These are phyloP conservation scores for Onthophagus taurus DNA, from an alignment of 1,140 invertebrate species.

Conservation along the genomic window DNA sequence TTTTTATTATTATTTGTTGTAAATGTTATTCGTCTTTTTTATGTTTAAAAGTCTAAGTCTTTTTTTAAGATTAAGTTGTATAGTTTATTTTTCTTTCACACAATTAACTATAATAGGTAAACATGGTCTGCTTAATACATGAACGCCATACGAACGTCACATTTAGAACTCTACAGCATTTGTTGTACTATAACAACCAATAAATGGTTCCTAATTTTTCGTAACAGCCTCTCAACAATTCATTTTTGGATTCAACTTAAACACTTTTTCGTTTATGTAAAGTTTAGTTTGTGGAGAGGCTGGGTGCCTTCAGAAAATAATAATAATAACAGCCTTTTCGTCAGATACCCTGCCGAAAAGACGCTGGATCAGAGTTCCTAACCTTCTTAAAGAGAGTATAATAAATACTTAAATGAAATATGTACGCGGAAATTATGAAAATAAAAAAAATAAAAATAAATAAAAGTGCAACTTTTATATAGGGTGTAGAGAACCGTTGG, in stretches of 20 bases:
- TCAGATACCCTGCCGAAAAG: constrained; percentile 16
- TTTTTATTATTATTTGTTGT: no score
- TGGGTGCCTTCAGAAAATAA: constrained; percentile 36
- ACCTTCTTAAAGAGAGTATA: constrained; percentile 30
- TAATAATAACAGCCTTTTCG: constrained; percentile 25
- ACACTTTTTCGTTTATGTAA: neutral
- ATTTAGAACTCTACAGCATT: constrained; percentile 28
- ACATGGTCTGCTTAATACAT: no score
- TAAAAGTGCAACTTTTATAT: constrained; percentile 34
- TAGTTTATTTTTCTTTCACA: no score
- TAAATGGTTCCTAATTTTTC: constrained; percentile 37
- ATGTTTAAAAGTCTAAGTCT: no score
- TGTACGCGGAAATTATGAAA: no score
- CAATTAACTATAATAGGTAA: no score
- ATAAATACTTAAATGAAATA: constrained; percentile 20
- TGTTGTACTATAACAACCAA: constrained; percentile 32
- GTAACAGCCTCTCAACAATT: constrained; percentile 38
- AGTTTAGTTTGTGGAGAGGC: constrained; percentile 32
- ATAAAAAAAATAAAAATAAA: constrained; percentile 20
- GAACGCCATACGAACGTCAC: no score
- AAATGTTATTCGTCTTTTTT: no score
- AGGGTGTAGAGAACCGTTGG: constrained; percentile 31
- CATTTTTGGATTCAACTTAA: constrained; percentile 14
- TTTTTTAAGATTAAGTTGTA: no score
- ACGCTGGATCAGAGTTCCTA: constrained; percentile 37